Base-by-base conservation (phyloP, 2,888 invertebrate genomes). In the Eueremaeus valkanovi region DNA sequence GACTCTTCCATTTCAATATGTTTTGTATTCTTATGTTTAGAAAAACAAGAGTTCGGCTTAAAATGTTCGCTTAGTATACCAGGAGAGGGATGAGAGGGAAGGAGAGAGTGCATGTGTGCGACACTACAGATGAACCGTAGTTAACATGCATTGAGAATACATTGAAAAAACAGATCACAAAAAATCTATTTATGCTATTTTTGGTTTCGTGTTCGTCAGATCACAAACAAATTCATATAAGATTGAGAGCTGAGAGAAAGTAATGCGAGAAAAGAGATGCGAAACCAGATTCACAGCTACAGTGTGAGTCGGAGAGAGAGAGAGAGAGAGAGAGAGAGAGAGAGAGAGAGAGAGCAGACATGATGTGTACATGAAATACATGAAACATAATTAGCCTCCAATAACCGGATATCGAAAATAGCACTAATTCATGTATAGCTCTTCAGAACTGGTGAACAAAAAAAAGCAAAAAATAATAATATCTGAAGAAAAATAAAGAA, bases 401-500 rank as follows among this genome's bases (percentile, higher is more conserved):
- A 68, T 68, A 61, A 61, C 68, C 40, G 68, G 68, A 68, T 68
- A 68, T 68, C 68, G 68, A 68, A 68, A 68, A 68, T 68, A 68
- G 42, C n/a, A 68, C 40, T 24, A 68, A 68, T 40, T 68, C 24
- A 33, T 36, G 66, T 66, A n/a, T 18, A 49, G 16, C 3, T 13
- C 21, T 18, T 8, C n/a, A 21, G 55, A 63, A 63, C 33, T 33
- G 18, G 33, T 31, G 61, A 33, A 63, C 61, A 63, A 33, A 55
- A 55, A 11, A 49, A 8, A n/a, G 18, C 3, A n/a, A 49, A 61
- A 24, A 55, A 55, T 49, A 63, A 31, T 63, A 18, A 31, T 31
- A 63, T 63, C 24, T 11, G 13, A 40, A 27, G 13, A 68, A 61
- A 68, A 68, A 36, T 68, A 31, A 68, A 42, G 24, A 6, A 40